phyloP scores from a whole-genome alignment of 92 coral and sea anemone genomes.

The Palythoa grandiflora region DNA sequence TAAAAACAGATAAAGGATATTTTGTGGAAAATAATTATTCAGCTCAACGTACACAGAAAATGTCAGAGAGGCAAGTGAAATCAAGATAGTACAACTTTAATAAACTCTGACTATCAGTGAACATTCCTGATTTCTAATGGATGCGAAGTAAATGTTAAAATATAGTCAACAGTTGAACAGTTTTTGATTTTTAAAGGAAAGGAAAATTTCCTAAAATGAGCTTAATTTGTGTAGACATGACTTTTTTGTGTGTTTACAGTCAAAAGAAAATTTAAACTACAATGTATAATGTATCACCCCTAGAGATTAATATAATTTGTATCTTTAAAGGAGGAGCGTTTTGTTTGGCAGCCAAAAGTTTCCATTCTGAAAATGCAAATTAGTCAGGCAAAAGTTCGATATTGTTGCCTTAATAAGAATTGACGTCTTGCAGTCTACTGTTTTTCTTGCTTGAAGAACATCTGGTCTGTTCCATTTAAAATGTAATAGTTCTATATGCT shows the following conservation, averaged over 20 bases:
- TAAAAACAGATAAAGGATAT: background rate
- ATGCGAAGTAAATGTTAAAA: background rate
- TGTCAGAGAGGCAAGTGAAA: background rate
- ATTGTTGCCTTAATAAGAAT: conserved; percentile 10
- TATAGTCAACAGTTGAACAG: background rate
- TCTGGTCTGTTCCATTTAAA: conserved; percentile 4
- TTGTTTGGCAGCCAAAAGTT: background rate
- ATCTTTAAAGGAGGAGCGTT: background rate
- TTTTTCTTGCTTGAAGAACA: conserved; percentile 15
- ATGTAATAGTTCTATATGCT: background rate
- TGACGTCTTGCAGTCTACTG: conserved; percentile 25
- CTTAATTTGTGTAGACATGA: background rate
- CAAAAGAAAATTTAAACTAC: background rate
- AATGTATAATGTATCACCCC: background rate
- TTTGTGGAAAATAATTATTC: background rate
- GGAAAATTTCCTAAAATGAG: background rate
- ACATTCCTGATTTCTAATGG: background rate
- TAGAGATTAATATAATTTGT: background rate
- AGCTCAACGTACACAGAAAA: background rate
- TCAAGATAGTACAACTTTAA: background rate
- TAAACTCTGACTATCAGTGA: background rate
- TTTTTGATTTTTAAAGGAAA: background rate
- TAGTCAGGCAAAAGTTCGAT: conserved; percentile 5
- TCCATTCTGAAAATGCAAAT: conserved; percentile 20
- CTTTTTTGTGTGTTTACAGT: background rate